Conservation (phyloP, 1,140 invertebrate species). For the Leucophenga varia region DNA sequence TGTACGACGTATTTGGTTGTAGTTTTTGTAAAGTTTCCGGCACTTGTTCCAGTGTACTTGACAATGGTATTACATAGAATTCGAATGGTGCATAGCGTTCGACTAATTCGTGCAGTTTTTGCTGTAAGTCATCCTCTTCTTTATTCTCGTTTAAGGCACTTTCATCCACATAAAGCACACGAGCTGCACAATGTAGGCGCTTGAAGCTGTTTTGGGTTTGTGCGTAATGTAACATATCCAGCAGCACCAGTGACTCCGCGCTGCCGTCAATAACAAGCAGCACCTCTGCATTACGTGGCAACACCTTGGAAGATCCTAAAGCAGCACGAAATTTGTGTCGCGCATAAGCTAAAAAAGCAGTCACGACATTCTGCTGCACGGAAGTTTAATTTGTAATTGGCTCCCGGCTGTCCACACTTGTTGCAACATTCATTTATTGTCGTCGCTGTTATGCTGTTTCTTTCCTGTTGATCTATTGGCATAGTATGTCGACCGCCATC, state of each 20-base stretch:
- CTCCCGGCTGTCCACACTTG: conserved; percentile 29
- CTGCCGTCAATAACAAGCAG: conserved; percentile 41
- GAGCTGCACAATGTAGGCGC: conserved; percentile 34
- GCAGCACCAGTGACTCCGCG: conserved; percentile 31
- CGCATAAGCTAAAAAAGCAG: conserved; percentile 39
- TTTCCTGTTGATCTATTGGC: conserved; percentile 8
- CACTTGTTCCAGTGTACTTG: conserved; percentile 1
- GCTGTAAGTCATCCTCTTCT: not conserved
- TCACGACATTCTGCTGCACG: conserved; percentile 33
- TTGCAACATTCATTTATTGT: conserved; percentile 17
- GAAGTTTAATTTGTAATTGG: conserved; percentile 41
- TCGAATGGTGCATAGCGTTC: conserved; percentile 28
- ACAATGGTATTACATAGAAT: conserved; percentile 25
- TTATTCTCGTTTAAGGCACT: conserved; percentile 18
- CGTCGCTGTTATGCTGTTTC: not conserved
- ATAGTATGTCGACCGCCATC: conserved; percentile 43
- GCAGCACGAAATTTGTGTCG: conserved; percentile 52
- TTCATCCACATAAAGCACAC: conserved; percentile 44
- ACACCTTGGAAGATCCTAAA: conserved; percentile 40
- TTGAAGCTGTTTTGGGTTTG: conserved; percentile 46
- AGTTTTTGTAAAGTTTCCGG: not conserved
- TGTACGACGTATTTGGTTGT: not conserved
- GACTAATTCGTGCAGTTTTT: conserved; percentile 7
- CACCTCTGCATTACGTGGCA: conserved; percentile 38
- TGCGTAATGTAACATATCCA: conserved; percentile 47